These are phyloP conservation scores for Drosophila santomea DNA, from an alignment of 1,140 invertebrate species.

Conservation along the genomic window DNA sequence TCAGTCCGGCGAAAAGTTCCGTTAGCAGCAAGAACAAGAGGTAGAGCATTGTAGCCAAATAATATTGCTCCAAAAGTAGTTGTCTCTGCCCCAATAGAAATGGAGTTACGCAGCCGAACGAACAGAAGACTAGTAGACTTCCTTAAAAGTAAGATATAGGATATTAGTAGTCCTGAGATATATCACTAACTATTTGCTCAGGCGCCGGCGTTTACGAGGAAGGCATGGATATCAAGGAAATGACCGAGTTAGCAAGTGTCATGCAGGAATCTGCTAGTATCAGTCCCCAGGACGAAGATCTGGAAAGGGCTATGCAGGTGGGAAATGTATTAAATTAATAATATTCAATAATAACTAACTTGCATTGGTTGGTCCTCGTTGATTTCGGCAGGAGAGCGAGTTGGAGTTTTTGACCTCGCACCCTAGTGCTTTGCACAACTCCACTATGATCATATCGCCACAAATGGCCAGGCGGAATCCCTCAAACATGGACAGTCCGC, in stretches of 20 bases:
- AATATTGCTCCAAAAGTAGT: neutral
- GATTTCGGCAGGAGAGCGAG: conserved; percentile 45
- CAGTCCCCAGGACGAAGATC: neutral
- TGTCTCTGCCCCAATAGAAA: neutral
- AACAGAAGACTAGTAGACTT: conserved; percentile 10
- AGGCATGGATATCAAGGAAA: conserved; percentile 60
- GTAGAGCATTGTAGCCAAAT: neutral
- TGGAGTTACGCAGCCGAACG: conserved; percentile 37
- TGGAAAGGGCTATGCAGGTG: conserved; percentile 41
- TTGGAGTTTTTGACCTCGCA: conserved; percentile 27
- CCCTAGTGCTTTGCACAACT: conserved; percentile 27
- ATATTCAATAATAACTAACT: too few species aligned
- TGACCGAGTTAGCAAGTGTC: conserved; percentile 49
- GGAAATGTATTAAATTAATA: too few species aligned
- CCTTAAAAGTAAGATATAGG: conserved; percentile 16
- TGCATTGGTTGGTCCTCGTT: too few species aligned
- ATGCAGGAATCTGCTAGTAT: conserved; percentile 38
- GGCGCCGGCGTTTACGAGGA: conserved; percentile 62
- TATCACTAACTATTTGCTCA: neutral
- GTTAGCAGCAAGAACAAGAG: conserved; percentile 22
- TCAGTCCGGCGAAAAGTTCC: neutral
- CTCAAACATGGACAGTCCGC: conserved; percentile 31
- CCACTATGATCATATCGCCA: conserved; percentile 55
- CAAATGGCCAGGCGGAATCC: neutral
- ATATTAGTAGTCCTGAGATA: neutral